Base-by-base conservation (phyloP, 2,888 invertebrate genomes). In the Thyatira batis region DNA sequence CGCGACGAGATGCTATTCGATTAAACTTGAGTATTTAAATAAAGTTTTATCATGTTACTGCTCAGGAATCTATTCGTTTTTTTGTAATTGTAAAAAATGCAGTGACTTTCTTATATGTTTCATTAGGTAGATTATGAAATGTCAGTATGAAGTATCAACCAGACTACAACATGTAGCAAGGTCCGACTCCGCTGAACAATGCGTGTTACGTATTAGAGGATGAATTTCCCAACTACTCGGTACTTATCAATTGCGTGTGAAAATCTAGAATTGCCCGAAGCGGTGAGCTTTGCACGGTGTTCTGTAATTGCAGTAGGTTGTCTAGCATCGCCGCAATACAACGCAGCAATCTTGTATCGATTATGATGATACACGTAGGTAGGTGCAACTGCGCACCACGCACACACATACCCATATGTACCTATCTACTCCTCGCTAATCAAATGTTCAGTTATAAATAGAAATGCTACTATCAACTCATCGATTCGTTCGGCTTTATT, bases 331-430 rank as follows among this genome's bases (percentile, higher is more conserved):
- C 65, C 68, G 70, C 63, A 67, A 67, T 70, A 55, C 61, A 60
- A 61, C 55, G 76, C 80, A 69, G 80, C 80, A 87, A 88, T 86
- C 83, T 78, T 78, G 82, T 80, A 84, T 82, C 79, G 83, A 86
- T 85, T 87, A 86, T 85, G 78, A 84, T 82, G 77, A 77, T 80
- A 69, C 62, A 64, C 63, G 62, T 57, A 68, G 67, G 13, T 39
- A 39, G 17, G 10, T 30, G n/a, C 39, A 39, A 5, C 13, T 25
- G 10, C 45, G n/a, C n/a, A 23, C 3, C 70, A 80, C 76, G 78
- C 80, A 78, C 77, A 76, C 76, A 73, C 67, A 69, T 71, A 13
- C 25, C n/a, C n/a, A n/a, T n/a, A n/a, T n/a, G n/a, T n/a, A n/a
- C n/a, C n/a, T n/a, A n/a, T n/a, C 13, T 3, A 3, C 11, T 57